Evolutionary conservation across 2,888 invertebrate genomes (phyloP).

Genomic region (Ormyrus thymus): DNA sequence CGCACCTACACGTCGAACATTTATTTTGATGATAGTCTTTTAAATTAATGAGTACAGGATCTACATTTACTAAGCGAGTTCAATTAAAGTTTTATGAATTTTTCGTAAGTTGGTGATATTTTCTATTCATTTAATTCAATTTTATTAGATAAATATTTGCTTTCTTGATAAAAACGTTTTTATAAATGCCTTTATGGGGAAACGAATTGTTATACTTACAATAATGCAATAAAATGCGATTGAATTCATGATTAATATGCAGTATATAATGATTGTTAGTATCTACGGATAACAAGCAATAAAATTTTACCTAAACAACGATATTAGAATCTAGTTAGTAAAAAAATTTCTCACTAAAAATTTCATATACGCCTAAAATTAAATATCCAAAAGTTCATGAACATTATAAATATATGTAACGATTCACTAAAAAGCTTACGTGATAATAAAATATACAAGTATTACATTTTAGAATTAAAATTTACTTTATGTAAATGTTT

Average conservation of each 20-base stretch:
- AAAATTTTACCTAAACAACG: conserved; percentile 25
- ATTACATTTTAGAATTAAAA: too few species aligned
- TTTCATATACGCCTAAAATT: not conserved
- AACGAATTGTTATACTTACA: not conserved
- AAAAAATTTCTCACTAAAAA: not conserved
- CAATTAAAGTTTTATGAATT: not conserved
- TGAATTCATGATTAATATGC: not conserved
- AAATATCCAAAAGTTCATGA: not conserved
- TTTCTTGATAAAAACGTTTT: not conserved
- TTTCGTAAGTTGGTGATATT: not conserved
- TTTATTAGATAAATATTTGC: too few species aligned
- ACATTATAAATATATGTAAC: not conserved
- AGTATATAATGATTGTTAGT: not conserved
- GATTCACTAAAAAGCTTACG: too few species aligned
- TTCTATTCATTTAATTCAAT: conserved; percentile 4
- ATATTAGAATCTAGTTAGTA: too few species aligned
- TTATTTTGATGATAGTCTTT: conserved; percentile 39
- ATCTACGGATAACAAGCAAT: conserved; percentile 12
- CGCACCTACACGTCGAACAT: conserved; percentile 10
- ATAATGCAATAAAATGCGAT: not conserved
- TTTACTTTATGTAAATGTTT: too few species aligned
- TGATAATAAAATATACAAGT: too few species aligned
- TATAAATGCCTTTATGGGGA: not conserved
- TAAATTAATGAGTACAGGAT: conserved; percentile 35
- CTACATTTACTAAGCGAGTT: not conserved